Base-by-base conservation (phyloP, 2,888 invertebrate genomes). In the Cylindroiulus punctatus region DNA sequence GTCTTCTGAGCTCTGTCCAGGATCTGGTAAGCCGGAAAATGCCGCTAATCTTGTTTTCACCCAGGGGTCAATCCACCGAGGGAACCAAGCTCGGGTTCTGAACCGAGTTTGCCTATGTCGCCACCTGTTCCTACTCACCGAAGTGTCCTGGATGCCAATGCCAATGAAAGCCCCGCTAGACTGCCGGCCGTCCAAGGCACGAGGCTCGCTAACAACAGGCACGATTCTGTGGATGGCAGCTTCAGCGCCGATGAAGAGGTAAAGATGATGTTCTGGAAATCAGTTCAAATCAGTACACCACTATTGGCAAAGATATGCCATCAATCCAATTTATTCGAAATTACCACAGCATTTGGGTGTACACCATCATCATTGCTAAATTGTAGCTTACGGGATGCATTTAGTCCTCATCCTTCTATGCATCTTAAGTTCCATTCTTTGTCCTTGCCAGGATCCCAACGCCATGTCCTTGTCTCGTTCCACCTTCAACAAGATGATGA, bases 401-500 rank as follows among this genome's bases (percentile, higher is more conserved):
- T n/a, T n/a, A n/a, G n/a, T n/a, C n/a, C n/a, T n/a, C n/a, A n/a
- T n/a, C n/a, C n/a, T n/a, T n/a, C n/a, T n/a, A n/a, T n/a, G n/a
- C n/a, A n/a, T n/a, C n/a, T n/a, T n/a, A n/a, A n/a, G n/a, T n/a
- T n/a, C n/a, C n/a, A n/a, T n/a, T n/a, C n/a, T 83, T n/a, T 7
- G 14, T 83, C 36, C 83, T 32, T 82, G 19, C 17, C 30, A 86
- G 86, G 83, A 83, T 83, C 83, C 86, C 30, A 47, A 86, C 83
- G 32, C 82, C 26, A 83, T 83, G 86, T 86, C 86, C n/a, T 65
- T 86, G 36, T 86, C 86, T 26, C 57, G 76, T 14, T 76, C 76
- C 57, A 85, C 86, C 40, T 86, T 86, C 84, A 86, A 86, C 76
- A 86, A 86, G 84, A 85, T 86, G 85, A 85, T 86, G 86, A 86